Evolutionary conservation across 1,140 invertebrate genomes (phyloP), one percentile per base, ranked within the genome.

Genomic region (Vollenhovia emeryi): DNA sequence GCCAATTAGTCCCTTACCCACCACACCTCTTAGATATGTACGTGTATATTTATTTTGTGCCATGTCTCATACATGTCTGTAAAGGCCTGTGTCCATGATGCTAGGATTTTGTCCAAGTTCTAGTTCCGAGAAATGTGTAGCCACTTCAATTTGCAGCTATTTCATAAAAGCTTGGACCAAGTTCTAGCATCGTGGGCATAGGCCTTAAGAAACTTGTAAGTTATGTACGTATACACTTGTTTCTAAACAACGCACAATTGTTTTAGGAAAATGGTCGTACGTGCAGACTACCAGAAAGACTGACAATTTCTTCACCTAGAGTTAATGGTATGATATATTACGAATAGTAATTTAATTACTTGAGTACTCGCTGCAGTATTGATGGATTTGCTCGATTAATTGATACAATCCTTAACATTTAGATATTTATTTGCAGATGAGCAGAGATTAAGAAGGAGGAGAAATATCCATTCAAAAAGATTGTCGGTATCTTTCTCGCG

Each of bases 251-350:
- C 0, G 52, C n/a, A 8, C 36, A 43, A 55, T 62, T 79, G 48
- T 90, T 89, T 79, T n/a, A 93, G 93, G 90, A 89, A 52, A 90
- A 66, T 69, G 85, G 83, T 64, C 84, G 82, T 18, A 45, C 78
- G 7, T 87, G 84, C 15, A 91, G 89, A 84, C n/a, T 94, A 27
- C 90, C 93, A 11, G 92, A 93, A 87, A 92, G 92, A 87, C 40
- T 93, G 40, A 78, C 80, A 18, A 36, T 87, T 30, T n/a, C 87
- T 76, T 80, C 89, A 15, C 40, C 89, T 27, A 90, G 90, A 86
- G 74, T 74, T 45, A 91, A 89, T 82, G 91, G 92, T 93, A 91
- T 89, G 55, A 45, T 40, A 11, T 21, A 74, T 89, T 24, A 21
- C 6, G 7, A 21, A 75, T 13, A 60, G 27, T 57, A 68, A 60